phyloP scores from a whole-genome alignment of 2,797 vertebrate genomes.

The Oreonectes daqikongensis region DNA sequence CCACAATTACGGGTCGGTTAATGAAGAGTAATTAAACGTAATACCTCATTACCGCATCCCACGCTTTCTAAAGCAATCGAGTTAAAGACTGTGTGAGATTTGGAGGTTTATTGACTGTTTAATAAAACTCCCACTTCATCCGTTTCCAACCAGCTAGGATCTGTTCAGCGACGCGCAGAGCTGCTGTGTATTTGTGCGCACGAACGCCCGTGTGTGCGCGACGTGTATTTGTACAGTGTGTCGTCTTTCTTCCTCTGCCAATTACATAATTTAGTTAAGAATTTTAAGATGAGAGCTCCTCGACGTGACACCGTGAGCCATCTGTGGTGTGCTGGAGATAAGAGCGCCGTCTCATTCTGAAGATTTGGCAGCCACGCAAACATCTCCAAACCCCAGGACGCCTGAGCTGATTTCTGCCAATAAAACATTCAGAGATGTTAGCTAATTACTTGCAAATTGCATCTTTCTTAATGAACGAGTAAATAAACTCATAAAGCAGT shows the following conservation, averaged over 20 bases:
- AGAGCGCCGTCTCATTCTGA: slow-evolving; percentile 53
- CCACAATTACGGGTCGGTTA: slow-evolving; percentile 3
- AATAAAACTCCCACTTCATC: slow-evolving; percentile 37
- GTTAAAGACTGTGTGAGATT: slow-evolving; percentile 20
- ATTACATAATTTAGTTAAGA: slow-evolving; percentile 75
- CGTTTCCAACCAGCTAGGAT: slow-evolving; percentile 15
- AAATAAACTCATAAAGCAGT: slow-evolving; percentile 28
- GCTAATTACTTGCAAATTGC: slow-evolving; percentile 51
- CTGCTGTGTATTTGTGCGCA: slow-evolving; percentile 32
- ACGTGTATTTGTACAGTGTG: slow-evolving; percentile 59
- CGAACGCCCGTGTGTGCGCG: slow-evolving; percentile 39
- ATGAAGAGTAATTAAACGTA: slow-evolving; percentile 12
- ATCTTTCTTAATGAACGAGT: slow-evolving; percentile 51
- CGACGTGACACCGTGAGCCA: slow-evolving; percentile 74
- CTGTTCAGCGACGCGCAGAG: slow-evolving; percentile 60
- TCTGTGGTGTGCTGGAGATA: slow-evolving; percentile 77
- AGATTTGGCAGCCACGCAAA: slow-evolving; percentile 43
- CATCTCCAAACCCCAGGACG: slow-evolving; percentile 36
- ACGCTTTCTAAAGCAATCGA: slow-evolving; percentile 24
- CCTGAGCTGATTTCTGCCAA: slow-evolving; percentile 37
- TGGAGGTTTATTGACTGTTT: slow-evolving; percentile 18
- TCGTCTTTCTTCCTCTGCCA: slow-evolving; percentile 67
- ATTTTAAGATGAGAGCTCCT: slow-evolving; percentile 74
- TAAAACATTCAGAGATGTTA: slow-evolving; percentile 38
- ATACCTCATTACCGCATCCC: neutral